Evolutionary conservation across 2,797 vertebrate genomes (phyloP).

Genomic region (Ptychobarbus kaznakovi): DNA sequence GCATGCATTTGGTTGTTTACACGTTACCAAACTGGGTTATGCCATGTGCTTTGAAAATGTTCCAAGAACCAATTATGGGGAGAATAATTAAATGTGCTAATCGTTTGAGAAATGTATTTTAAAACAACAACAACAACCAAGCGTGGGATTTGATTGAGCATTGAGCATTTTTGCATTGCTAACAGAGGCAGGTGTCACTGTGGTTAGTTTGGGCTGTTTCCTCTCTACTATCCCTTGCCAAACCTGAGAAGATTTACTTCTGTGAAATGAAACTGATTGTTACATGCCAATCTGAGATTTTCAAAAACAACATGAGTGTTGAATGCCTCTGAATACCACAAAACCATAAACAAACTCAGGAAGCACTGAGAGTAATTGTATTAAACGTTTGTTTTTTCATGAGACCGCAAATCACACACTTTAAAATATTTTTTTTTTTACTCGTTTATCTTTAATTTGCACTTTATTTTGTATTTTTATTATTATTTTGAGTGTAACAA

Average conservation of each 20-base stretch:
- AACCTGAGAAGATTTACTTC: not conserved
- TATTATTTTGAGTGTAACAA: not conserved
- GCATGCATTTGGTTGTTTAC: conserved; percentile 14
- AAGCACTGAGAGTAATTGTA: not conserved
- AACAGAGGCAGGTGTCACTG: not conserved
- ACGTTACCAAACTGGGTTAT: not conserved
- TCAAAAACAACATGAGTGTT: not conserved
- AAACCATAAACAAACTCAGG: conserved; percentile 6
- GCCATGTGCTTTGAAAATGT: conserved; percentile 8
- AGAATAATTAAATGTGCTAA: conserved; percentile 2
- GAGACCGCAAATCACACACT: no score
- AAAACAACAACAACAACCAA: not conserved
- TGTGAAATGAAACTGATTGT: not conserved
- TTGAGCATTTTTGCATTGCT: conserved; percentile 6
- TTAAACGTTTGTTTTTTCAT: not conserved
- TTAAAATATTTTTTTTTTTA: not conserved
- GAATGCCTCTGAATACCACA: not conserved
- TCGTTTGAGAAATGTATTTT: not conserved
- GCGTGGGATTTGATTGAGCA: not conserved
- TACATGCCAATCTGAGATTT: not conserved
- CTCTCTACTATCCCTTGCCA: not conserved
- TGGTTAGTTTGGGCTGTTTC: conserved; percentile 3
- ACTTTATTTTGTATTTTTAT: not conserved
- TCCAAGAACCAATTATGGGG: conserved; percentile 15
- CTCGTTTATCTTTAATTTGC: no score